phyloP scores from a whole-genome alignment of 2,888 invertebrate genomes.

The Taphrorychus bicolor region DNA sequence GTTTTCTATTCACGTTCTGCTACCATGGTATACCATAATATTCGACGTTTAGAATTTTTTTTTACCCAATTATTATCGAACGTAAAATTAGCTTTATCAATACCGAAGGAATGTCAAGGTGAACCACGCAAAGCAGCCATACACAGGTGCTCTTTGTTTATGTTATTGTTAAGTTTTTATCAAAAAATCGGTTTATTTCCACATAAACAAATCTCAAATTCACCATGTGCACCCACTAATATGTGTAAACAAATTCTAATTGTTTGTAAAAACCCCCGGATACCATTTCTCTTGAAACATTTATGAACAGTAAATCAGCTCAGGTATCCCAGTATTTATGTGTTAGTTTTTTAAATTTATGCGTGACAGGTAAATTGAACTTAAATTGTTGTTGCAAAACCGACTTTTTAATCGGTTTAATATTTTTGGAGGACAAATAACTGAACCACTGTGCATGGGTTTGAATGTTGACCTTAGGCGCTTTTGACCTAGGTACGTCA shows the following conservation, averaged over 20 bases:
- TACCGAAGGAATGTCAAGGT: slow-evolving; percentile 20
- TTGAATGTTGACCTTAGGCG: too few species aligned
- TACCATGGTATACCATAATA: too few species aligned
- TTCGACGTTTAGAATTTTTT: background rate
- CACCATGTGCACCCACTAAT: background rate
- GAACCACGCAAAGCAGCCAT: background rate
- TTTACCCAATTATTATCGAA: background rate
- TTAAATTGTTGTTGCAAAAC: background rate
- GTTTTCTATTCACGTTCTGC: too few species aligned
- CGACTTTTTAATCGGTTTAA: background rate
- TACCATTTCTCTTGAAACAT: background rate
- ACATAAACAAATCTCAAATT: too few species aligned
- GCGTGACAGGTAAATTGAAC: background rate
- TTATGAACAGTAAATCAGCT: background rate
- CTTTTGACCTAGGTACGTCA: too few species aligned
- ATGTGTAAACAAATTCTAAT: background rate
- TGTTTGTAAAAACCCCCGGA: background rate
- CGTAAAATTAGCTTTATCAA: background rate
- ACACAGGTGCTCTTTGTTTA: too few species aligned
- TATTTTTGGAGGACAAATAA: too few species aligned
- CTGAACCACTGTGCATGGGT: too few species aligned
- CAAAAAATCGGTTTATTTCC: too few species aligned
- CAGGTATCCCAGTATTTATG: background rate
- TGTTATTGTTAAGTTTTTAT: too few species aligned
- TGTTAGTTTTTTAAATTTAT: background rate